These are phyloP conservation scores for Danaus plexippus DNA, from an alignment of 1,140 invertebrate genomes.

Conservation along the genomic window DNA sequence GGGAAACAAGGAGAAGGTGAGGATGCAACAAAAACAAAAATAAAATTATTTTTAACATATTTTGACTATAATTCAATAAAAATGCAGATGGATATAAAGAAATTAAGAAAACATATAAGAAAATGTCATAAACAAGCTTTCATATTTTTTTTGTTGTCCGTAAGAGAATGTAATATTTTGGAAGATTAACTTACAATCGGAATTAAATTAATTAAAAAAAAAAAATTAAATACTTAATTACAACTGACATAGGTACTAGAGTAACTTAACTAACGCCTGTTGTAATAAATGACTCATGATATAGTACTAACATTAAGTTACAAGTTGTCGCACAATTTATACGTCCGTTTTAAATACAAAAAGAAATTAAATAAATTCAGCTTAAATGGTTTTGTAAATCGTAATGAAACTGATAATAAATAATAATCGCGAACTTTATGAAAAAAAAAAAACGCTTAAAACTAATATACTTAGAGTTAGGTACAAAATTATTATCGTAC, in stretches of 20 bases:
- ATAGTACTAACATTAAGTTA: conserved; percentile 64
- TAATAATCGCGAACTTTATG: conserved; percentile 67
- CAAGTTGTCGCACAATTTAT: conserved; percentile 53
- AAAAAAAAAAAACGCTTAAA: conserved; percentile 57
- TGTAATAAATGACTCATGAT: conserved; percentile 69
- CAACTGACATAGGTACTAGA: conserved; percentile 63
- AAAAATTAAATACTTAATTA: conserved; percentile 71
- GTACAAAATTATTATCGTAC: conserved; percentile 68
- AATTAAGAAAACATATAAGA: conserved; percentile 67
- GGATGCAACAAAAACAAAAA: conserved; percentile 55
- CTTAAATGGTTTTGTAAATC: conserved; percentile 64
- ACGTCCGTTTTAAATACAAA: conserved; percentile 64
- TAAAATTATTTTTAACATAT: conserved; percentile 55
- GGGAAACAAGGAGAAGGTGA: conserved; percentile 13
- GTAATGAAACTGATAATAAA: conserved; percentile 70
- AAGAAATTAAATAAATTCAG: conserved; percentile 69
- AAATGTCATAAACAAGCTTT: conserved; percentile 68
- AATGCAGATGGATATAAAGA: conserved; percentile 70
- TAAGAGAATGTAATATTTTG: conserved; percentile 58
- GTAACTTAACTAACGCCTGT: conserved; percentile 61
- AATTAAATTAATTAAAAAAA: conserved; percentile 59
- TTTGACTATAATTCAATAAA: conserved; percentile 71
- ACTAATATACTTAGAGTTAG: conserved; percentile 60
- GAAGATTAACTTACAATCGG: conserved; percentile 62
- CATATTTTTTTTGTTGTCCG: conserved; percentile 60